Evolutionary conservation across 2,888 invertebrate species (phyloP), one percentile per base, ranked within the genome.

Genomic region (Ennomos quercinarius): DNA sequence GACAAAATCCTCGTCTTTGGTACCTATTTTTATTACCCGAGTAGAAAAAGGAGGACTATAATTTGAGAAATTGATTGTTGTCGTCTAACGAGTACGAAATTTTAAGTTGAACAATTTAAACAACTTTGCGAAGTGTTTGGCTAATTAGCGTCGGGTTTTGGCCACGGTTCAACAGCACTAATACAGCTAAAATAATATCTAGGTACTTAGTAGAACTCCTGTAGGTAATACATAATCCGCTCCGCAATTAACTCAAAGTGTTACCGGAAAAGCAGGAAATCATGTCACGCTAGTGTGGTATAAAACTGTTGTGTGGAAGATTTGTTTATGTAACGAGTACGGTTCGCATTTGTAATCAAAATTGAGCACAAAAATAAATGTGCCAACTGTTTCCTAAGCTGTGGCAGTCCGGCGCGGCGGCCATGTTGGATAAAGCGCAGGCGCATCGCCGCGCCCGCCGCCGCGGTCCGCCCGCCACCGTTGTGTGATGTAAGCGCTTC

Each of bases 401-500:
- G 52, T 52, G 52, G 8, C 38, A 37, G 37, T 34, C 13, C n/a
- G n/a, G n/a, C n/a, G n/a, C 11, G 40, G 64, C 70, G 75, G 71
- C 74, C 75, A 77, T 77, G 69, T 75, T 75, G 68, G 61, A 38
- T 41, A 49, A 59, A 63, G 77, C 72, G 76, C 76, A 72, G 71
- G 73, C 72, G 74, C 64, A 61, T 63, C 68, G 70, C 71, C 72
- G n/a, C n/a, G n/a, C n/a, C n/a, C n/a, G 76, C 79, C 72, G 74
- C 64, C 59, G 64, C 68, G 70, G n/a, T n/a, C n/a, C n/a, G n/a
- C n/a, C 71, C 72, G 76, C 79, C 6, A 17, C 17, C 17, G 17
- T 4, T 17, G 27, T 27, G 80, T 86, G 84, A 85, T 82, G 81
- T 84, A 83, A 81, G 77, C 77, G 74, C 78, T 85, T 86, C 84